Percentiles rank a stretch among this genome's conserved stretches.
phyloP scores from a whole-genome alignment of 2,888 invertebrate genomes.

The Cerceris ruficornis region DNA sequence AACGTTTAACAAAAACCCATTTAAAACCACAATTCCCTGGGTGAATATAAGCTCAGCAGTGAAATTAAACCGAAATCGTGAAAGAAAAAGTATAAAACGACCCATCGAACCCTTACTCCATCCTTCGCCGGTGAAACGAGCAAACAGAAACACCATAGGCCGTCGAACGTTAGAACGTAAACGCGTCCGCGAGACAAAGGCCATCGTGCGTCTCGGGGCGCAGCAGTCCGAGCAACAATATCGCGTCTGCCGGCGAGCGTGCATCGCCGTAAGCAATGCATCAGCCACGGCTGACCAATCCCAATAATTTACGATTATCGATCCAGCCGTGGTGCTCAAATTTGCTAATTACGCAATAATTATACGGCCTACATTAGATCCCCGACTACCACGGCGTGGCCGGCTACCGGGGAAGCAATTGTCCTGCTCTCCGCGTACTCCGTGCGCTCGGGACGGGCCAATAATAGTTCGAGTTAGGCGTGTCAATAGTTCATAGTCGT shows the following conservation, averaged over 20 bases:
- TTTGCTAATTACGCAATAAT: slow-evolving; percentile 80
- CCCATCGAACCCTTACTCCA: background rate
- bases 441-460: slow-evolving; percentile 45
- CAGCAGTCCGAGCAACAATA: slow-evolving; percentile 47
- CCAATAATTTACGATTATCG: slow-evolving; percentile 77
- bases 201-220: background rate
- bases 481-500: slow-evolving; percentile 68
- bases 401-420: slow-evolving; percentile 49
- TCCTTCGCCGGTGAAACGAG: background rate
- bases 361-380: slow-evolving; percentile 77
- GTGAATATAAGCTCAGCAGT: too few relatives aligned
- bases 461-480: slow-evolving; percentile 56
- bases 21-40: too few relatives aligned
- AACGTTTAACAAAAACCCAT: too few relatives aligned
- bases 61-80: too few relatives aligned
- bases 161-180: background rate
- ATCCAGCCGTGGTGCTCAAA: slow-evolving; percentile 73
- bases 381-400: slow-evolving; percentile 42
- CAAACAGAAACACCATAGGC: too few relatives aligned
- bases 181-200: background rate
- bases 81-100: too few relatives aligned
- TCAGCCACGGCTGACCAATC: slow-evolving; percentile 72
- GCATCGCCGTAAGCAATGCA: slow-evolving; percentile 70
- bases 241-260: slow-evolving; percentile 45
- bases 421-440: slow-evolving; percentile 43